Base-by-base conservation (phyloP, 2,113 vertebrate species). In the Scomber colias region DNA sequence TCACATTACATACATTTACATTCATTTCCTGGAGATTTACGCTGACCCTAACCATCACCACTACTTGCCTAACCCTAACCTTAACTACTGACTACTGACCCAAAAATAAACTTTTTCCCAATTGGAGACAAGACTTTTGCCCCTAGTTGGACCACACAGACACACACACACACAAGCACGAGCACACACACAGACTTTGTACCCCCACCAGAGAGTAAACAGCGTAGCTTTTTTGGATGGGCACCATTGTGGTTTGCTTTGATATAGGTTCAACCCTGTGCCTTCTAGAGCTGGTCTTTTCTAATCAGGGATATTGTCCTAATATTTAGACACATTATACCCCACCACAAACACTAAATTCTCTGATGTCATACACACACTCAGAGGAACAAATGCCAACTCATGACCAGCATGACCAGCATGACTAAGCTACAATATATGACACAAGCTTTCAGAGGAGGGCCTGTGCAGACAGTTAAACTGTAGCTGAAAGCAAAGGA, bases 101-200 rank as follows among this genome's bases (percentile, higher is more conserved):
- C 24, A 27, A 27, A 27, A 27, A 27, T 27, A 27, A 27, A 27
- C 1, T 27, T 27, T 27, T 27, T 3, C 24, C 24, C 24, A 27
- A 27, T 27, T 27, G 24, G 24, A 27, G 24, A 27, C 24, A 27
- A 27, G 24, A 27, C 24, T 27, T 27, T 27, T 27, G 2, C 24
- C 24, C 24, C 24, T 3, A 27, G 24, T 27, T 2, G 24, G 24
- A 1, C 24, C 24, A 59, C 64, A 64, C 40, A 65, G 12, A 49
- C 53, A 65, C 27, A 51, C 35, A 27, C 60, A 56, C 51, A 55
- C 59, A 71, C 45, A 60, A 35, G 71, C n/a, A 59, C 46, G 21
- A 19, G 45, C 60, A 46, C 54, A 51, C 45, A 65, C n/a, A 16
- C 30, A 91, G 86, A 95, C 93, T 93, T 94, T 94, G 94, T 84